These are phyloP conservation scores for Neoarius graeffei DNA, from an alignment of 2,113 vertebrate genomes.

Conservation along the genomic window DNA sequence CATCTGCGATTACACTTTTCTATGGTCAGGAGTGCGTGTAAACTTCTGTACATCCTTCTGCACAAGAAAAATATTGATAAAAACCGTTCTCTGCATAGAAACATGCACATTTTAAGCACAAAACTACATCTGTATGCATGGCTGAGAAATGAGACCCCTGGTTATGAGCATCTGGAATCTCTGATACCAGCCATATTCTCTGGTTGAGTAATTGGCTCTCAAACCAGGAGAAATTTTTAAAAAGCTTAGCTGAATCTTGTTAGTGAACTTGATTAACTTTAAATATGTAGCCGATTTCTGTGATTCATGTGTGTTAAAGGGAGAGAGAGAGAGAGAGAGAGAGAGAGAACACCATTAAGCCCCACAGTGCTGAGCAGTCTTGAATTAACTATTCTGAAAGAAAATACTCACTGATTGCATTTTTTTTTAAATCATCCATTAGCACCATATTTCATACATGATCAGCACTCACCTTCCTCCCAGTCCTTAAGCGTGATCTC, in stretches of 20 bases:
- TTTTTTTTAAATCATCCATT: background rate
- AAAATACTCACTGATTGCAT: background rate
- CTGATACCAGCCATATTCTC: background rate
- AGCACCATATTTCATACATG: background rate
- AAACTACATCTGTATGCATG: background rate
- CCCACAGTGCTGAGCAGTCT: background rate
- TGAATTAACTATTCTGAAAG: background rate
- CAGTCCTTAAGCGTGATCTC: constrained; percentile 92
- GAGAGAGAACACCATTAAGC: background rate
- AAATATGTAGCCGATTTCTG: background rate
- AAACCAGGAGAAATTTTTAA: background rate
- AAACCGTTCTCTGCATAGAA: background rate
- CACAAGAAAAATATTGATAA: background rate
- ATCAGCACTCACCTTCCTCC: constrained; percentile 85
- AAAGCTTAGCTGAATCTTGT: background rate
- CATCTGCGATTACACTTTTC: background rate
- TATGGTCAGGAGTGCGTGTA: background rate
- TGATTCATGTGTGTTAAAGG: background rate
- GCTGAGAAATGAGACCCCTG: background rate
- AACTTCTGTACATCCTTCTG: background rate
- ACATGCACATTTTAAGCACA: background rate
- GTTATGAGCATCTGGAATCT: background rate
- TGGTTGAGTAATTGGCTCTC: background rate
- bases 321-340: background rate
- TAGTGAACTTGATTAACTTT: background rate